Evolutionary conservation across 2,113 vertebrate genomes (phyloP).

Genomic region (Rhadina sibilatrix): DNA sequence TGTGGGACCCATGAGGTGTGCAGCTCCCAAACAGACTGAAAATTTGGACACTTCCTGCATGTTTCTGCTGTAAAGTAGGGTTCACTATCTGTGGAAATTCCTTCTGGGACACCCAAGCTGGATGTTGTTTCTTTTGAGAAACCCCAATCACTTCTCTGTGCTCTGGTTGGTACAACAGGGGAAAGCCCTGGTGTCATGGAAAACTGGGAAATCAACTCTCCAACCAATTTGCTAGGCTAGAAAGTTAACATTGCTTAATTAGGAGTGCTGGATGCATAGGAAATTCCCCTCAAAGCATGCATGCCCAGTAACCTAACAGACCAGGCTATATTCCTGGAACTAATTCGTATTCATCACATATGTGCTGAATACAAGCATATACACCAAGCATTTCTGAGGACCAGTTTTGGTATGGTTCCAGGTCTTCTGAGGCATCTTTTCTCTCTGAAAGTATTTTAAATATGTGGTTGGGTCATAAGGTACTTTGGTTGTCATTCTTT

Average conservation of each 20-base stretch:
- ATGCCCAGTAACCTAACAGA: too few species aligned
- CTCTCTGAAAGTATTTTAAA: neutral
- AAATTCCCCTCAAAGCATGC: neutral
- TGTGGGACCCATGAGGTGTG: neutral
- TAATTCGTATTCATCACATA: neutral
- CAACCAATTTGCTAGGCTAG: neutral
- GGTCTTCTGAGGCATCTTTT: neutral
- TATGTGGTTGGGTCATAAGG: accelerated
- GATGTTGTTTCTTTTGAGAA: neutral
- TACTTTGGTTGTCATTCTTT: neutral
- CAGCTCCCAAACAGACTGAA: neutral
- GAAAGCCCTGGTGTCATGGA: accelerated
- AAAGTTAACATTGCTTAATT: neutral
- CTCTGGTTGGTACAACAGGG: neutral
- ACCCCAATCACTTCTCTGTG: accelerated
- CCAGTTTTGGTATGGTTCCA: neutral
- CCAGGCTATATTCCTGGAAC: neutral
- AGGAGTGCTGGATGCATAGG: neutral
- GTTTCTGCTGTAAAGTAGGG: neutral
- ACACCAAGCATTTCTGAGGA: neutral
- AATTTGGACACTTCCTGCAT: neutral
- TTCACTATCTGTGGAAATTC: neutral
- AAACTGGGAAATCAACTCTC: neutral
- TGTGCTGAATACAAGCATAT: too few species aligned
- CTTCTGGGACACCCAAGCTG: neutral